These are phyloP conservation scores for Augiades crinisus DNA, from an alignment of 2,888 invertebrate genomes.

Conservation along the genomic window DNA sequence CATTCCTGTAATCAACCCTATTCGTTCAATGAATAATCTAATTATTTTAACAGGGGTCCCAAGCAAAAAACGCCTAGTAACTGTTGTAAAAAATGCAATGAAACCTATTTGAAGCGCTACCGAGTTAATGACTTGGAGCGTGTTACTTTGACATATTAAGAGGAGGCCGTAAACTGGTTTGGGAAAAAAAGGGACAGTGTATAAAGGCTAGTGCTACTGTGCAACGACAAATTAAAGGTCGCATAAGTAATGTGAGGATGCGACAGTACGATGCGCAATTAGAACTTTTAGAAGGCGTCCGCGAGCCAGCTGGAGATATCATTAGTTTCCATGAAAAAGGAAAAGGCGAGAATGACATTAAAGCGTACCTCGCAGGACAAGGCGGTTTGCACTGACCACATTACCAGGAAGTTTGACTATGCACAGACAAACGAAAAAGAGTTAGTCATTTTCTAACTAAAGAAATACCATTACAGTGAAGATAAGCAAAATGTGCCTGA, in stretches of 20 bases:
- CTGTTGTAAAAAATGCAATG: slow-evolving; percentile 46
- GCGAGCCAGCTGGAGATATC: slow-evolving; percentile 41
- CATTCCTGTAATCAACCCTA: slow-evolving; percentile 48
- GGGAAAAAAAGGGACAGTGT: slow-evolving; percentile 45
- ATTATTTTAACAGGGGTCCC: slow-evolving; percentile 57
- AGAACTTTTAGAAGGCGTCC: slow-evolving; percentile 51
- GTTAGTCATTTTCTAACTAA: not conserved
- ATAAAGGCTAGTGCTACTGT: slow-evolving; percentile 44
- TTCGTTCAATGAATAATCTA: slow-evolving; percentile 54
- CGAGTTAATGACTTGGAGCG: slow-evolving; percentile 62
- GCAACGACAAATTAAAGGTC: slow-evolving; percentile 65
- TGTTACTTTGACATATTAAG: slow-evolving; percentile 74
- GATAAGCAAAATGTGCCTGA: no score
- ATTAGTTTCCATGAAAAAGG: slow-evolving; percentile 43
- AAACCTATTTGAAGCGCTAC: slow-evolving; percentile 52
- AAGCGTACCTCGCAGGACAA: slow-evolving; percentile 29
- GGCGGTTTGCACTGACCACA: not conserved
- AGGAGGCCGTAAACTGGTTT: slow-evolving; percentile 66
- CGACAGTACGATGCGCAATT: slow-evolving; percentile 53
- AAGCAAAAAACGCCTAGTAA: slow-evolving; percentile 43
- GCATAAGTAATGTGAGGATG: slow-evolving; percentile 52
- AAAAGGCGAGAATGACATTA: slow-evolving; percentile 36
- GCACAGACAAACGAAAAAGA: not conserved
- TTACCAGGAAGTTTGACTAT: not conserved
- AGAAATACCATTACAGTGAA: not conserved